phyloP scores from a whole-genome alignment of 2,888 invertebrate genomes.

The Prosopocoilus inquinatus region DNA sequence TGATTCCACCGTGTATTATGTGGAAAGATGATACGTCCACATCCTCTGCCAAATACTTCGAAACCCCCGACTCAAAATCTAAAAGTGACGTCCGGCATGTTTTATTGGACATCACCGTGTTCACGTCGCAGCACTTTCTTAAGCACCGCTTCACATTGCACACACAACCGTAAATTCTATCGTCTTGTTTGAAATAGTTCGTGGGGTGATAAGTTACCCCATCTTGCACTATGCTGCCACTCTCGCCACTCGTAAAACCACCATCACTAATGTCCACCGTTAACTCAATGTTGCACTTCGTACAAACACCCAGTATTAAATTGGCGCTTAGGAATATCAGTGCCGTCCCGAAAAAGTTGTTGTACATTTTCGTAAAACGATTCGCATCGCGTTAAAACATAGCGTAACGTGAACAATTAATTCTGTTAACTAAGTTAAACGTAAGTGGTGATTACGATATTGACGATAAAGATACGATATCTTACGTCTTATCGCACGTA shows the following conservation, averaged over 20 bases:
- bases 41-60: background rate
- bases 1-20: slow-evolving; percentile 12
- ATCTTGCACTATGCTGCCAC: slow-evolving; percentile 14
- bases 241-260: background rate
- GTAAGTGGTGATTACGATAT: no score
- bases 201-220: slow-evolving; percentile 12
- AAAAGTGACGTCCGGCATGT: background rate
- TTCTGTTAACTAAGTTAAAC: no score
- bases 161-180: slow-evolving; percentile 12
- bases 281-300: slow-evolving; percentile 10
- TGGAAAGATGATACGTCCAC: slow-evolving; percentile 5
- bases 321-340: background rate
- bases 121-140: slow-evolving; percentile 15
- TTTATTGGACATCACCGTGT: slow-evolving; percentile 10
- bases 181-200: slow-evolving; percentile 14
- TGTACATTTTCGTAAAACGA: no score
- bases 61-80: background rate
- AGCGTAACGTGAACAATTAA: no score
- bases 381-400: no score
- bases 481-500: no score
- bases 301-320: background rate
- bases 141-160: slow-evolving; percentile 14
- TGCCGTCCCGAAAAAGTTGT: no score
- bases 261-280: slow-evolving; percentile 23
- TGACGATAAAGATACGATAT: no score